Conservation (phyloP, 92 coral and sea anemone genomes). For the Porites divaricata region DNA sequence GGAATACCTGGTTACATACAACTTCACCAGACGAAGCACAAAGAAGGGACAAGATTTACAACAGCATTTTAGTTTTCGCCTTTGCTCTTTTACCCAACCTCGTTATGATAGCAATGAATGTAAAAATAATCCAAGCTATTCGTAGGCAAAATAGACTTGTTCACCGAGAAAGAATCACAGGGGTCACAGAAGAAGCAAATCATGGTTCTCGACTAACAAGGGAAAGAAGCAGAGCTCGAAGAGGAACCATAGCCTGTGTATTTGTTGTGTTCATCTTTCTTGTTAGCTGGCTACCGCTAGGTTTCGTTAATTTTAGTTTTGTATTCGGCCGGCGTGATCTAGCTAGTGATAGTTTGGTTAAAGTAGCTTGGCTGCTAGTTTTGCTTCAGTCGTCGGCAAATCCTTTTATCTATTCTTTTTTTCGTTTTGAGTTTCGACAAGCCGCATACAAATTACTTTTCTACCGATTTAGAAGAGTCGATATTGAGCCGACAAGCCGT, state of each 20-base stretch:
- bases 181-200: background rate
- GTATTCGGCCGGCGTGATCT: constrained; percentile 23
- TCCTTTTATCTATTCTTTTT: constrained; percentile 72
- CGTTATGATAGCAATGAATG: constrained; percentile 54
- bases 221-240: constrained; percentile 26
- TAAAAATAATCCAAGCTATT: constrained; percentile 53
- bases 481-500: background rate
- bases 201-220: background rate
- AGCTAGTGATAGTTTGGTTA: constrained; percentile 41
- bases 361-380: constrained; percentile 53
- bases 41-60: constrained; percentile 50
- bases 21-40: constrained; percentile 15
- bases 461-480: background rate
- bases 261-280: constrained; percentile 43
- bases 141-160: constrained; percentile 33
- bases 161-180: background rate
- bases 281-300: constrained; percentile 63
- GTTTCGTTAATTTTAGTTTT: constrained; percentile 28
- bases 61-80: constrained; percentile 49
- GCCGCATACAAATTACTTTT: constrained; percentile 44
- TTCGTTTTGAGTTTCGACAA: constrained; percentile 60
- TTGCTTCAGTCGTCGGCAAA: constrained; percentile 65
- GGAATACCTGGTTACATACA: constrained; percentile 61
- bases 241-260: constrained; percentile 64
- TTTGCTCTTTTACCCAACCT: constrained; percentile 64